Percentiles rank a stretch among this genome's conserved stretches.
Conservation (phyloP, 2,888 invertebrate genomes). For the Synanthedon vespiformis region DNA sequence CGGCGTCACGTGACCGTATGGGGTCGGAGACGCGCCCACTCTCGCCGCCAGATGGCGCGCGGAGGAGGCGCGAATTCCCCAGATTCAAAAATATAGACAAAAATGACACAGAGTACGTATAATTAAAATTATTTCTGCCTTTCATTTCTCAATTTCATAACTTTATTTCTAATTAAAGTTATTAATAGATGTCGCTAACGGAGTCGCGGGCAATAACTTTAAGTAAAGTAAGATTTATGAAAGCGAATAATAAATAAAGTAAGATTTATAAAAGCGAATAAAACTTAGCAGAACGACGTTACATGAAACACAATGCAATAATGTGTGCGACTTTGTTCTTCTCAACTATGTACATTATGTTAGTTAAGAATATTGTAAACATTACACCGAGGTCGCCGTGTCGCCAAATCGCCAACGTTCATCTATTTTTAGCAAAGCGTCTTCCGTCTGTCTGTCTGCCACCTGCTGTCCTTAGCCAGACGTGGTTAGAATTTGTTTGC, state of each 20-base stretch:
- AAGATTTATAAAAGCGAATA: no score
- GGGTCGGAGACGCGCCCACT: conserved; percentile 54
- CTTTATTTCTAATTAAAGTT: no score
- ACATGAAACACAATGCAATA: no score
- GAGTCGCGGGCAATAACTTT: no score
- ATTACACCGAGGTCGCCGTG: conserved; percentile 55
- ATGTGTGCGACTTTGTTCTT: conserved; percentile 11
- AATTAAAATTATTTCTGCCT: no score
- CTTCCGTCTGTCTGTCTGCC: conserved; percentile 62
- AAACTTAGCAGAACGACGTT: no score
- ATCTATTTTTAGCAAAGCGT: conserved; percentile 56
- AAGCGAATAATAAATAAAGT: no score
- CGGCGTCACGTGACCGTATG: conserved; percentile 52
- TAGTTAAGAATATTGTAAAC: conserved; percentile 46
- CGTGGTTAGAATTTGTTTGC: conserved; percentile 10
- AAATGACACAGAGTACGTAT: background rate
- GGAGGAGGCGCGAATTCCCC: conserved; percentile 52
- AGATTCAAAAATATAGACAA: conserved; percentile 23
- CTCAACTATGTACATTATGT: conserved; percentile 22
- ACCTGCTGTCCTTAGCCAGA: conserved; percentile 40
- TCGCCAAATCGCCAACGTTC: conserved; percentile 56
- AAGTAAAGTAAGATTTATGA: no score
- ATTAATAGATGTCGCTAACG: no score
- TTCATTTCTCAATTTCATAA: no score
- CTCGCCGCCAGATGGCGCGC: conserved; percentile 59